A percentile compares a stretch with the other conserved stretches of the same genome.
Evolutionary conservation across 2,113 vertebrate species (phyloP).

Genomic region (Noturus placidus): DNA sequence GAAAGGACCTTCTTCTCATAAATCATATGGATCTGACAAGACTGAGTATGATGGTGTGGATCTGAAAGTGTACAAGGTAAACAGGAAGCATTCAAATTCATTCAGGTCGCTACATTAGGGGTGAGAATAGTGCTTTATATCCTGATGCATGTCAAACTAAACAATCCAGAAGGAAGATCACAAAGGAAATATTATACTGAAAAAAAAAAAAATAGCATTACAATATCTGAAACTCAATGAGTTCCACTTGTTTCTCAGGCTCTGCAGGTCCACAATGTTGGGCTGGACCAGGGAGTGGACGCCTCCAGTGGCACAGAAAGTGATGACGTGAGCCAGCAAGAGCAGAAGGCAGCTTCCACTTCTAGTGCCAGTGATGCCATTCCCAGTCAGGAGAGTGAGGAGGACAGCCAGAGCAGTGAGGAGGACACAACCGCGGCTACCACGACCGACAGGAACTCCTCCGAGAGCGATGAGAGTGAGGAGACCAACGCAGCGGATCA

Average conservation of each 20-base stretch:
- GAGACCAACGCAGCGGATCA: conserved; percentile 63
- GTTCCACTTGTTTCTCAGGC: conserved; percentile 55
- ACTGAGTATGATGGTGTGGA: conserved; percentile 62
- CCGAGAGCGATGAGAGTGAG: conserved; percentile 47
- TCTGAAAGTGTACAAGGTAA: conserved; percentile 70
- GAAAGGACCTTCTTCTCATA: conserved; percentile 68
- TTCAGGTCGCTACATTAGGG: neutral
- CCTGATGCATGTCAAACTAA: neutral
- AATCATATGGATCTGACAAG: conserved; percentile 63
- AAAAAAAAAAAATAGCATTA: neutral
- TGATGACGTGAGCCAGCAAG: conserved; percentile 49
- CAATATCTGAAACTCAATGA: neutral
- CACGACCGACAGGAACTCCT: conserved; percentile 64
- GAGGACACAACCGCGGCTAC: conserved; percentile 66
- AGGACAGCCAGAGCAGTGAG: conserved; percentile 72
- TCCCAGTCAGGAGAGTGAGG: conserved; percentile 60
- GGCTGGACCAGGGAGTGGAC: conserved; percentile 69
- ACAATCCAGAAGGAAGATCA: neutral
- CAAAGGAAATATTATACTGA: neutral
- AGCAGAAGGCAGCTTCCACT: neutral
- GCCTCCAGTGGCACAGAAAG: conserved; percentile 46
- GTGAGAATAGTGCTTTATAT: neutral
- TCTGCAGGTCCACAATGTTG: conserved; percentile 63
- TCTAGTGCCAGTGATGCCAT: conserved; percentile 49
- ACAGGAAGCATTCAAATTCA: neutral